Evolutionary conservation across 2,888 invertebrate genomes (phyloP), one percentile per base, ranked within the genome.

Genomic region (Therioaphis trifolii): DNA sequence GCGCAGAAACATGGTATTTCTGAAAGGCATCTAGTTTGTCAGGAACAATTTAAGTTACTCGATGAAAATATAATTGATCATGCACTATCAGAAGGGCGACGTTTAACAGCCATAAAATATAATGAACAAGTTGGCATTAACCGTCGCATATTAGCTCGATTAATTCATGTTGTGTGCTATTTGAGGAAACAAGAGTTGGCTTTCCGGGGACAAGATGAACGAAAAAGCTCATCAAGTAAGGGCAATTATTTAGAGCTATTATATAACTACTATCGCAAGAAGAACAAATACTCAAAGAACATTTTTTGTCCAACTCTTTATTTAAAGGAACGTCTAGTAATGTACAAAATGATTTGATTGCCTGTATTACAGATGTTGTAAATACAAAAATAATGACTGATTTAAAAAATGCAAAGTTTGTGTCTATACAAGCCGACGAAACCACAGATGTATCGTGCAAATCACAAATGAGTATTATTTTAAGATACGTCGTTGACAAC

Each of bases 201-300:
- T 35, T 85, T 86, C 35, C 55, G 85, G 3, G 85, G 85, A 12
- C 68, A 84, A 43, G 68, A 85, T 29, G 76, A 69, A 74, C 46
- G 21, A 4, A 40, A 35, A 18, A 63, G n/a, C 3, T 84, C 84
- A 14, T 24, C n/a, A 61, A 79, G 79, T 52, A 63, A 61, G 24
- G 78, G 86, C n/a, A 86, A 85, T 76, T 86, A 84, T 55, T 49
- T 55, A 11, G 85, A 86, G 58, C 63, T 84, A 1, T 61, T 86
- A 24, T n/a, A n/a, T 58, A 85, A n/a, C 35, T 76, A 21, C 24
- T 84, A 7, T 74, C 61, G 43, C 78, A 43, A 24, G 49, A 77
- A 40, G 76, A 84, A 68, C 40, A 66, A 18, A 11, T 84, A n/a
- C 43, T 84, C 7, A 46, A 46, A 46, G 69, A 77, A 11, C 69